Evolutionary conservation across 2,888 invertebrate species (phyloP), one percentile per base, ranked within the genome.

Genomic region (Tanypteryx hageni): DNA sequence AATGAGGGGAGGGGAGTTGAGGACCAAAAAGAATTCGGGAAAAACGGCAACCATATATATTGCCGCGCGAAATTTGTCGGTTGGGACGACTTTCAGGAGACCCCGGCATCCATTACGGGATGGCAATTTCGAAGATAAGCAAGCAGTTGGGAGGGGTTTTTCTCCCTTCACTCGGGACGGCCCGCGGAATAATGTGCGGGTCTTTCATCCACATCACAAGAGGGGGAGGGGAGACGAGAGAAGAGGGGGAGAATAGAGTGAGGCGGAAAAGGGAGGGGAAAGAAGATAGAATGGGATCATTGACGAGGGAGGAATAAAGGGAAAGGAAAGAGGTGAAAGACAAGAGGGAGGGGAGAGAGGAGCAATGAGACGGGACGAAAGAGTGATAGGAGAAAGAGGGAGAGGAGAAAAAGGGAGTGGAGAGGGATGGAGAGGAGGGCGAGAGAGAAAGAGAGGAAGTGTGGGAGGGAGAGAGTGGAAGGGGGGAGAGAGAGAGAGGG

Each of bases 1-100:
- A 44, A 44, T 44, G 44, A 5, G 44, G 5, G 44, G 44, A 44
- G 44, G 44, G 5, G 44, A 44, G 44, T 5, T 44, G 76, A 27
- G 76, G 68, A 68, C 68, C 68, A 22, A 68, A n/a, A 68, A 44
- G 22, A 76, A 76, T 13, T 76, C 22, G 76, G 27, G 13, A 4
- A 9, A 76, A 27, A 76, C 76, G 27, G 22, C 76, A 76, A 76
- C 76, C 76, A 76, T 76, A 76, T 76, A 76, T 76, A 76, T 27
- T 76, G 76, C 76, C 27, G 76, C 76, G 76, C 76, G 76, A 76
- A 76, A 76, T 76, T 76, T 76, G 76, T 76, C 76, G 76, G 76
- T 76, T 76, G 27, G 76, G 27, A 76, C 76, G 27, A 76, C 76
- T 76, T 76, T 27, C 22, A 0, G 76, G 76, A 11, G 76, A 76